These are phyloP conservation scores for Tragelaphus strepsiceros DNA, from an alignment of 2,113 vertebrate genomes.

Conservation along the genomic window DNA sequence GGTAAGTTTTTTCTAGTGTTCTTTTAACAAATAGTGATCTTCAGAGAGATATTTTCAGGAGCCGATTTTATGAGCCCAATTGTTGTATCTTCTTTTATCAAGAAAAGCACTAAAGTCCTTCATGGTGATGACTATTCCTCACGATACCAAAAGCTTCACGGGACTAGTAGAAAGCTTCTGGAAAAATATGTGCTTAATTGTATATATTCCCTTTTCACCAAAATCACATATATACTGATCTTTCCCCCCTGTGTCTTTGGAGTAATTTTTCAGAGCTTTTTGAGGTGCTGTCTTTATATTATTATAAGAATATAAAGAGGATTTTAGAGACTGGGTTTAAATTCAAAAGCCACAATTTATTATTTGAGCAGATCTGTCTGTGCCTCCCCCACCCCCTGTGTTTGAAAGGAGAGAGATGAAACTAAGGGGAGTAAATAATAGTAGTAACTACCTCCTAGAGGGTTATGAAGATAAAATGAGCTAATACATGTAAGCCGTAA, in stretches of 20 bases:
- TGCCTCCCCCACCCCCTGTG: not conserved
- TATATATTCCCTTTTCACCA: not conserved
- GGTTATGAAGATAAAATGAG: not conserved
- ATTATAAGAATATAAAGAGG: not conserved
- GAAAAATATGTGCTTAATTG: not conserved
- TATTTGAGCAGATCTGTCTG: not conserved
- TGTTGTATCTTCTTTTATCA: not conserved
- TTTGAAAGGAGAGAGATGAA: not conserved
- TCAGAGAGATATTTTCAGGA: not conserved
- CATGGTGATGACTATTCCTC: not conserved
- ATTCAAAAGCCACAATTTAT: not conserved
- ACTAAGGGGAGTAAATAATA: not conserved
- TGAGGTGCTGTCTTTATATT: not conserved
- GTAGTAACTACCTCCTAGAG: not conserved
- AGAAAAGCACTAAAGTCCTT: not conserved
- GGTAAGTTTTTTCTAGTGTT: not conserved
- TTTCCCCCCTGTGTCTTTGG: not conserved
- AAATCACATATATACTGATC: not conserved
- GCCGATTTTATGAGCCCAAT: not conserved
- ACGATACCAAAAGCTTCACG: not conserved
- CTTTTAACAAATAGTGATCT: not conserved
- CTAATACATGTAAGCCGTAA: not conserved
- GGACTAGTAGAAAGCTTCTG: not conserved
- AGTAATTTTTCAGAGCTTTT: not conserved
- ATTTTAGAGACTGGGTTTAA: not conserved